phyloP scores from a whole-genome alignment of 1,140 invertebrate genomes.

The Solenopsis fugax region DNA sequence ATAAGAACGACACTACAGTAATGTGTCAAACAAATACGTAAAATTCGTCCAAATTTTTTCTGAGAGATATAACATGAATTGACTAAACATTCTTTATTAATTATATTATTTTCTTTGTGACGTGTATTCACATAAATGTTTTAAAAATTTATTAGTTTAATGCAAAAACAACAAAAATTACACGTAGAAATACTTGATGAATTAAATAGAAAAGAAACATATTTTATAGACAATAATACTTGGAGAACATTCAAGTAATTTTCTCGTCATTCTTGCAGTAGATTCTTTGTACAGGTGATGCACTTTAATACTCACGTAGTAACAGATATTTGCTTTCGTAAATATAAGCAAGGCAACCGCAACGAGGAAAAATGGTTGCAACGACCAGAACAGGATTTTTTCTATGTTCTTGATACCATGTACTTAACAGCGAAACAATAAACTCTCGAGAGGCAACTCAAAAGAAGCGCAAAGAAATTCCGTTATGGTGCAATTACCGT shows the following conservation, averaged over 20 bases:
- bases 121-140: not conserved
- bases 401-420: conserved; percentile 3
- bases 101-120: not conserved
- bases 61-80: not conserved
- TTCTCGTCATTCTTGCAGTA: not conserved
- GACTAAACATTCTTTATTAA: conserved; percentile 4
- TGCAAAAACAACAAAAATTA: too few species aligned
- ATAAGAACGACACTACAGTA: not conserved
- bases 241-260: not conserved
- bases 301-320: not conserved
- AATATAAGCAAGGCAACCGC: conserved; percentile 15
- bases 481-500: conserved; percentile 14
- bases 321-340: conserved; percentile 27
- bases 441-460: not conserved
- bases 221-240: not conserved
- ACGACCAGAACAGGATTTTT: conserved; percentile 5
- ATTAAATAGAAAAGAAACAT: not conserved
- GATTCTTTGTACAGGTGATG: not conserved
- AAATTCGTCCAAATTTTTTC: not conserved
- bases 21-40: not conserved
- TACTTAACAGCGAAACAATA: conserved; percentile 15
- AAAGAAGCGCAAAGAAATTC: conserved; percentile 24
- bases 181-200: not conserved
- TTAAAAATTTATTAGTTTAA: not conserved
- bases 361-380: conserved; percentile 17